Base-by-base conservation (phyloP, 2,888 invertebrate species). In the Rhingia rostrata region DNA sequence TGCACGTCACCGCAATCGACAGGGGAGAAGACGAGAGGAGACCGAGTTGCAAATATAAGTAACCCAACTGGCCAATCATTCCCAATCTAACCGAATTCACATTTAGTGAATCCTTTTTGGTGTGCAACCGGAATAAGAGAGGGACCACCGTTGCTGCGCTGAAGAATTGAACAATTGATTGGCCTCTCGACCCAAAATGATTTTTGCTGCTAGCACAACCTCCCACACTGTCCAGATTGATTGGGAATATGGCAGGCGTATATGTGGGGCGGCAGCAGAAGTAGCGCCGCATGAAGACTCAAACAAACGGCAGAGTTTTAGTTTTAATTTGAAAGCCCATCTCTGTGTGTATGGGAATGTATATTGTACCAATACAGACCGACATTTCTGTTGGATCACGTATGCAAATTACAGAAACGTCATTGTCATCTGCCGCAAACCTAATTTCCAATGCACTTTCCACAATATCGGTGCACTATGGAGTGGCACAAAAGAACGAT, bases 31-130 rank as follows among this genome's bases (percentile, higher is more conserved):
- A n/a, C 51, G 30, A 53, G 33, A 53, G 58, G 54, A 61, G 39
- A 54, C 37, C 49, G 66, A 64, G 51, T 61, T 58, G 53, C 67
- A 73, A 73, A 73, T 78, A 73, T 78, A 78, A 69, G 77, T 78
- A 83, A 83, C 72, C 83, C 73, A 83, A 83, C 78, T 73, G 73
- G 63, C 83, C 83, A 83, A 83, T 81, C 75, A 75, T 79, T 83
- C 47, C 73, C 73, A 69, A 64, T 83, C 73, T 53, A 79, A 78
- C 67, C 73, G 63, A 83, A 74, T 83, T 83, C 78, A 79, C 78
- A 79, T 83, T 69, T 56, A 72, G 67, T 67, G 61, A 63, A 61
- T 83, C 63, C 67, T 78, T 72, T 83, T 33, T 53, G 54, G 33
- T 12, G 22, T 35, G 30, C n/a, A 32, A 56, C 56, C 37, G 35